Evolutionary conservation across 2,888 invertebrate genomes (phyloP), one percentile per base, ranked within the genome.

Genomic region (Geophilus truncorum): DNA sequence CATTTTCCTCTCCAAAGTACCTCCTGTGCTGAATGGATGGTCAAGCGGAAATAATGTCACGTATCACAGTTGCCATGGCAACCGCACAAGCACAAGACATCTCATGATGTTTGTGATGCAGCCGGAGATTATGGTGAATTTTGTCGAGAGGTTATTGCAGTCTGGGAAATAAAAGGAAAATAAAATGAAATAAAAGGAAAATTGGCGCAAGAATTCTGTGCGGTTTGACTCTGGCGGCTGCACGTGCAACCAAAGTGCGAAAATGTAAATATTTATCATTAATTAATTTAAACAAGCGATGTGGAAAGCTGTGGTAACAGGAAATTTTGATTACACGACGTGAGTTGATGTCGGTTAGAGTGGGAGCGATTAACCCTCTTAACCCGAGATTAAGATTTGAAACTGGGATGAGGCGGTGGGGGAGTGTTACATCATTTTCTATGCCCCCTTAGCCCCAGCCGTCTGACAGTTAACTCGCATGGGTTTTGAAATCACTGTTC

Each of bases 41-140:
- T 70, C 70, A 70, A 70, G 70, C 70, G 70, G 70, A 70, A 70
- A 70, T 70, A 70, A 70, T 70, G 70, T 70, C 70, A 70, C 70
- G 28, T 28, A 70, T 70, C 70, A 70, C 70, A 15, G 70, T 70
- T 70, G 28, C 70, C 12, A 70, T 70, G 70, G 70, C 28, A 70
- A 70, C 70, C 70, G 23, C 70, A 28, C 23, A 23, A 25, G 70
- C 70, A 28, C 70, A 70, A 70, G 70, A 70, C 70, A 70, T 70
- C 70, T 70, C 70, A 28, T 70, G 25, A 23, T 28, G 23, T 25
- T 70, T 70, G 70, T 70, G 70, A 70, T 70, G 70, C 70, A 70
- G 25, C 70, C 25, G 70, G 70, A 70, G 70, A 70, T 70, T 70
- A 70, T 70, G 70, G 70, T 70, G 70, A 70, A 70, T 70, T 70